Percentiles rank a stretch among this genome's conserved stretches.
Evolutionary conservation across 2,888 invertebrate genomes (phyloP).

Genomic region (Galerucella nymphaeae): DNA sequence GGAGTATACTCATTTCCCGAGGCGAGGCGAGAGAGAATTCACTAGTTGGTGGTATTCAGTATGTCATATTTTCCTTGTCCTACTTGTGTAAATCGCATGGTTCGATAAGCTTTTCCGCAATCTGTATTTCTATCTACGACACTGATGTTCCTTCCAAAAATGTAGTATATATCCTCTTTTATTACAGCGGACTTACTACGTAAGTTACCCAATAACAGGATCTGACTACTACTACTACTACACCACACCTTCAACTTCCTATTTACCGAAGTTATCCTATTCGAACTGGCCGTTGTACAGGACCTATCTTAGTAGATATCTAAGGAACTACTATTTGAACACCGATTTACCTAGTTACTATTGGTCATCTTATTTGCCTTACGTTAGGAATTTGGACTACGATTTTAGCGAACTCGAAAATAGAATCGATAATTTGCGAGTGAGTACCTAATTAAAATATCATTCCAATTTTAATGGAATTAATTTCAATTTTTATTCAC

Average conservation of each 20-base stretch:
- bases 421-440: conserved; percentile 52
- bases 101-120: too few relatives aligned
- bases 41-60: too few relatives aligned
- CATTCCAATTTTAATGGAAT: background rate
- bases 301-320: conserved; percentile 47
- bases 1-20: too few relatives aligned
- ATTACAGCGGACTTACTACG: conserved; percentile 53
- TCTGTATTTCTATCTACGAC: too few relatives aligned
- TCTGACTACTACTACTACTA: conserved; percentile 42
- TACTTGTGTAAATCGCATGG: too few relatives aligned
- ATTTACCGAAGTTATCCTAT: conserved; percentile 47
- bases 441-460: conserved; percentile 44
- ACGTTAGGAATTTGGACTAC: conserved; percentile 51
- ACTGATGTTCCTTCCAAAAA: background rate
- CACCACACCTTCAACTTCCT: conserved; percentile 48
- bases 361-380: conserved; percentile 46
- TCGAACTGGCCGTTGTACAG: conserved; percentile 50
- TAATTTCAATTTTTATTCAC: background rate
- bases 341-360: conserved; percentile 41
- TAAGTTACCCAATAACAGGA: conserved; percentile 50
- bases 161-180: conserved; percentile 35
- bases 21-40: too few relatives aligned
- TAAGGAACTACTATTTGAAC: conserved; percentile 49
- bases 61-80: too few relatives aligned
- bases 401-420: conserved; percentile 51